Conservation (phyloP, 2,797 vertebrate species). For the Phataginus tetradactyla region DNA sequence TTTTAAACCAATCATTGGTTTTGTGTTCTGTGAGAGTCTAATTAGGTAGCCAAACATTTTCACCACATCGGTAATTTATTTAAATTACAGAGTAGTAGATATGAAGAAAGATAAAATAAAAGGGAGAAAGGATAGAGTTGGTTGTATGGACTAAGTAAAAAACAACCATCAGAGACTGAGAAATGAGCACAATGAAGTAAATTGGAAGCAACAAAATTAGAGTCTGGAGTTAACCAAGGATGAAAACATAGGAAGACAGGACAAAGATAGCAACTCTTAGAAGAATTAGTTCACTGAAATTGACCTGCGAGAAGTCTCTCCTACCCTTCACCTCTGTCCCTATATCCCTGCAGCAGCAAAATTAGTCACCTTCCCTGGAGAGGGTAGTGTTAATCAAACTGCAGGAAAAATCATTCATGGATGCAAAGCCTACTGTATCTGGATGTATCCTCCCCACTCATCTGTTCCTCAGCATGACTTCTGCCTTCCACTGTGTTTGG, state of each 20-base stretch:
- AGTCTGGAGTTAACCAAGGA: neutral
- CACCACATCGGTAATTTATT: neutral
- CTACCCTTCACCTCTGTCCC: neutral
- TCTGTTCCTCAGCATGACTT: neutral
- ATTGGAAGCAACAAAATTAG: neutral
- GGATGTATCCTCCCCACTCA: neutral
- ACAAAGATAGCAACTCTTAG: neutral
- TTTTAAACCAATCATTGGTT: conserved; percentile 28
- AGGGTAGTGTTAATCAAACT: neutral
- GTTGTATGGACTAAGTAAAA: neutral
- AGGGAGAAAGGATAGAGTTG: neutral
- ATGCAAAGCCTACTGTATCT: neutral
- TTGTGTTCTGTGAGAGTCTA: conserved; percentile 5
- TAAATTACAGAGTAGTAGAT: conserved; percentile 43
- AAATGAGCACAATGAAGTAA: neutral
- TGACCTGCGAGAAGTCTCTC: neutral
- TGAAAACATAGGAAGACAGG: neutral
- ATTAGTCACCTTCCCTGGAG: neutral
- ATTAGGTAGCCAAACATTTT: conserved; percentile 7
- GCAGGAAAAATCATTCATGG: neutral
- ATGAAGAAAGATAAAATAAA: neutral
- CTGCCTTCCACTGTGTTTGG: neutral
- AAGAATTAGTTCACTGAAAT: neutral
- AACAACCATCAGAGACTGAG: neutral
- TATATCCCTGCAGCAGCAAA: neutral